Base-by-base conservation (phyloP, 1,140 invertebrate species). In the Cydia amplana region DNA sequence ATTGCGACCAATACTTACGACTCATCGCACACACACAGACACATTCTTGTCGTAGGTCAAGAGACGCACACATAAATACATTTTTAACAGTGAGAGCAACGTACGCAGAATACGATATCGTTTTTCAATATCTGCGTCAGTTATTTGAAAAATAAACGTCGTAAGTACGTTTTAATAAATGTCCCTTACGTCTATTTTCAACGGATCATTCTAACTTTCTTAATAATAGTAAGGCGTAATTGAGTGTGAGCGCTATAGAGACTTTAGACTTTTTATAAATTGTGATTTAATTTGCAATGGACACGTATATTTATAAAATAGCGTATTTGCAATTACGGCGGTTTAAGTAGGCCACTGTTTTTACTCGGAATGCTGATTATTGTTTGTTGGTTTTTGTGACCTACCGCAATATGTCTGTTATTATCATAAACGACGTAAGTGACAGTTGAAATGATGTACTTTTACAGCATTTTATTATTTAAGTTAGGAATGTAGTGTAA, bases 31-130 rank as follows among this genome's bases (percentile, higher is more conserved):
- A 78, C 83, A 80, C 81, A 78, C 82, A 82, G 3, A 3, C 74
- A 73, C 77, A 82, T 16, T 63, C 77, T 70, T 70, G 65, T 70
- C 32, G 28, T 70, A 70, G 65, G 65, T 70, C 72, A 51, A 73
- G 32, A 25, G 7, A 23, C 72, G 36, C 70, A 49, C 72, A 73
- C 72, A 73, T 43, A 73, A 46, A 73, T 14, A 73, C 20, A 60
- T 60, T 60, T 60, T 25, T 49, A 72, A n/a, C 64, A 80, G 82
- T 80, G 82, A 84, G 87, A 83, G 84, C 89, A 91, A 87, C 80
- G 87, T 79, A 87, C 89, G 83, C 84, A 80, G 70, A 78, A 78
- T 80, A 87, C 85, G 79, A 84, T 88, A 88, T 90, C 86, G 73
- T 77, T 78, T 82, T 83, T 79, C 79, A 65, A 60, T 60, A 60